Conservation (phyloP, 2,797 vertebrate genomes). For the Hozukius guyotensis region DNA sequence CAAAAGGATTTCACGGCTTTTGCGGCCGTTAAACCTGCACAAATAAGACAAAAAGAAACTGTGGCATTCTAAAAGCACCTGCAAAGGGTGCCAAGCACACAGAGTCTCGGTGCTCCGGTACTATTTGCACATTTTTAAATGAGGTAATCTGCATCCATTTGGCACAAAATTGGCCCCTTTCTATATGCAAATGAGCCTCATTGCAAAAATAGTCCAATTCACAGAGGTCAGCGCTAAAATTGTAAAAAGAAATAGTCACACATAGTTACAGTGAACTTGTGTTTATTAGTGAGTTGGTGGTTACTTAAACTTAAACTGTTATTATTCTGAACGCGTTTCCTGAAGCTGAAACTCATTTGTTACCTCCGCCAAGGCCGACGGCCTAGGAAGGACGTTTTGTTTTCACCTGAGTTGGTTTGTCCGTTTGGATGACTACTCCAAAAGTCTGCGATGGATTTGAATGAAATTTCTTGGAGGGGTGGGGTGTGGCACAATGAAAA, state of each 20-base stretch:
- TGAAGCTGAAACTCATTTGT: not conserved
- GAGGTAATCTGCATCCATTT: not conserved
- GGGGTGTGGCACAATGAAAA: too few species aligned
- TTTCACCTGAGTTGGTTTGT: too few species aligned
- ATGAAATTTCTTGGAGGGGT: too few species aligned
- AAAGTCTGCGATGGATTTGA: too few species aligned
- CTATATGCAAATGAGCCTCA: not conserved
- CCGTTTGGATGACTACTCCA: too few species aligned
- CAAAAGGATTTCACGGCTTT: too few species aligned
- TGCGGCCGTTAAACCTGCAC: too few species aligned
- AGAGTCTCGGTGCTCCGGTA: not conserved
- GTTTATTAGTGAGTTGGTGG: not conserved
- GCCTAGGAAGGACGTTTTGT: too few species aligned
- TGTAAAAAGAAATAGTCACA: not conserved
- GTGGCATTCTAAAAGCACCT: not conserved
- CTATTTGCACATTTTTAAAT: not conserved
- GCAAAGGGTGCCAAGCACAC: not conserved
- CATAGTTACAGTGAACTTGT: not conserved
- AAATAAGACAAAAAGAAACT: not conserved
- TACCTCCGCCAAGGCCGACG: too few species aligned
- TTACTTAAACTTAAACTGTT: too few species aligned
- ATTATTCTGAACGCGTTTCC: too few species aligned
- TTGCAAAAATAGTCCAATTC: not conserved
- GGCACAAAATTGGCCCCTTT: not conserved
- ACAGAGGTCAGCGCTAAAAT: not conserved